Evolutionary conservation across 2,113 vertebrate genomes (phyloP), one percentile per base, ranked within the genome.

Genomic region (Corapipo altera): DNA sequence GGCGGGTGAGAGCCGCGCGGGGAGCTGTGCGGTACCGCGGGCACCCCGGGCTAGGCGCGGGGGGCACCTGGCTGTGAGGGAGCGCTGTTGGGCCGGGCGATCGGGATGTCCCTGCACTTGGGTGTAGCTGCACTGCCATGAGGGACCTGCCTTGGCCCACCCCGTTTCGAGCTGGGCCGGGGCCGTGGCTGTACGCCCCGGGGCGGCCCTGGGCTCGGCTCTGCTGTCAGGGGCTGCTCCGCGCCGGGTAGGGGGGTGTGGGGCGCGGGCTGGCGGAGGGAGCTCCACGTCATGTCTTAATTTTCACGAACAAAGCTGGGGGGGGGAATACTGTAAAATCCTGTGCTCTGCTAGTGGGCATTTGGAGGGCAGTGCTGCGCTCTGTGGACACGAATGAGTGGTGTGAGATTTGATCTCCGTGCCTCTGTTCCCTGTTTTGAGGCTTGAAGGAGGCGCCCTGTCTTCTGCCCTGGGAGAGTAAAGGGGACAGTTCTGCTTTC

Each of bases 1-100:
- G 98, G 99, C 97, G 99, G 98, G 99, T 99, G 95, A 98, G 99
- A 77, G 43, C 39, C 39, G 8, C 9, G 30, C n/a, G 21, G 26
- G 20, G 21, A 74, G 37, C 67, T 22, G 32, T 33, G 13, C 33
- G 32, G 28, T 13, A 8, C 43, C 3, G 51, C n/a, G 12, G 55
- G 10, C 46, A 4, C 19, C 22, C 6, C 6, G 28, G 5, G 37
- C 44, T 15, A 62, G 21, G 2, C 20, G 66, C 11, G 3, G 23
- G 24, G 20, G 2, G 2, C 12, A 26, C 14, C 16, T 26, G 59
- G 43, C 18, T 5, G 1, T 5, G 59, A 10, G 19, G 8, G 37
- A 26, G 41, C 6, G 15, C 23, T 15, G 18, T 5, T 15, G 32
- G 32, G n/a, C 49, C 0, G 32, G 51, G 18, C 4, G 3, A 0